Evolutionary conservation across 2,797 vertebrate species (phyloP).

Genomic region (Botia kubotai): DNA sequence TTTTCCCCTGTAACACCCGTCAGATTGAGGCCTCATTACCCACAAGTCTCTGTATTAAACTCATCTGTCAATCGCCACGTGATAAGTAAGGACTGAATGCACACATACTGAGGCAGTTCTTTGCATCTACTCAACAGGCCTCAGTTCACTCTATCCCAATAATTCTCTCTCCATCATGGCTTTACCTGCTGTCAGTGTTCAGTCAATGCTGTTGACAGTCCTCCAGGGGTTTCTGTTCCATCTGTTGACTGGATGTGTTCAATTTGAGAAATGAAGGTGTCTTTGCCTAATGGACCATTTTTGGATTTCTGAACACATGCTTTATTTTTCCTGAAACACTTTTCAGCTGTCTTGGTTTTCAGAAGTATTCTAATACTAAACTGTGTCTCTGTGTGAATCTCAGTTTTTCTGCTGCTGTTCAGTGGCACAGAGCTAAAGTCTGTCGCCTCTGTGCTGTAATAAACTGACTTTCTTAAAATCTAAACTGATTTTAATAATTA

Average conservation of each 20-base stretch:
- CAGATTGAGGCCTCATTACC: conserved; percentile 52
- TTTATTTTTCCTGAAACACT: background rate
- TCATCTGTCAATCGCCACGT: conserved; percentile 54
- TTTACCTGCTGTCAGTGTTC: conserved; percentile 39
- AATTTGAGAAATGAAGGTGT: conserved; percentile 17
- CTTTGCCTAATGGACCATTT: conserved; percentile 32
- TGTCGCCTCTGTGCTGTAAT: background rate
- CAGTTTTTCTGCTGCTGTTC: background rate
- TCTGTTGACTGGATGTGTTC: background rate
- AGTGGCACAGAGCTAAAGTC: background rate
- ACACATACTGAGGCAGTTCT: conserved; percentile 28
- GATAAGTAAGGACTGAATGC: too few relatives aligned
- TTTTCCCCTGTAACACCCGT: conserved; percentile 11
- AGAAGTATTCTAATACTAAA: background rate
- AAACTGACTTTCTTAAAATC: too few relatives aligned
- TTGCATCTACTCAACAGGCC: conserved; percentile 28
- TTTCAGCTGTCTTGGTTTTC: background rate
- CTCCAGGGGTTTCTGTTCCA: conserved; percentile 11
- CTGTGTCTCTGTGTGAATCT: background rate
- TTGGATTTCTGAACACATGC: conserved; percentile 36
- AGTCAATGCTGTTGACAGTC: conserved; percentile 59
- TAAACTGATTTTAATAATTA: background rate
- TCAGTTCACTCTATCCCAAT: conserved; percentile 26
- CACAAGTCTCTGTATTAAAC: conserved; percentile 54
- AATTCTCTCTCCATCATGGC: conserved; percentile 46